Conservation (phyloP, 2,113 vertebrate genomes). For the Pleuronectes platessa region DNA sequence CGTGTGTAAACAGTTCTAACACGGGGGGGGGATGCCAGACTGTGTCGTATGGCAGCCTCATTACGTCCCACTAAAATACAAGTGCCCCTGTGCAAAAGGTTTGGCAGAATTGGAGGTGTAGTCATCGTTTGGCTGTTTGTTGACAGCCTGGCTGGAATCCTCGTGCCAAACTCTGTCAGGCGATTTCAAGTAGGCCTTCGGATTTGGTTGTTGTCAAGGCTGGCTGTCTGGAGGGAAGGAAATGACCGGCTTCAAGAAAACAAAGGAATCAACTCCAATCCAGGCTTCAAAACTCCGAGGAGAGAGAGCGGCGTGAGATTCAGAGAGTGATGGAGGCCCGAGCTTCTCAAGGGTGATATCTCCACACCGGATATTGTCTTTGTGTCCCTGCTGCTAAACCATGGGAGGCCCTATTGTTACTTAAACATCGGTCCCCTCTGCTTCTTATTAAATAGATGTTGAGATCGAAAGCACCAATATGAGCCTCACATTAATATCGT, state of each 20-base stretch:
- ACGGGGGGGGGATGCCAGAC: constrained; percentile 14
- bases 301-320: constrained; percentile 50
- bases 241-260: constrained; percentile 33
- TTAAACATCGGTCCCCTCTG: constrained; percentile 28
- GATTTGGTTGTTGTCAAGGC: constrained; percentile 54
- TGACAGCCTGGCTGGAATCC: constrained; percentile 47
- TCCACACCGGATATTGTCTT: constrained; percentile 80
- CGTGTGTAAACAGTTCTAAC: constrained; percentile 39
- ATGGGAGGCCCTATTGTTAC: constrained; percentile 53
- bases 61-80: constrained; percentile 56
- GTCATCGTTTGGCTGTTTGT: constrained; percentile 61
- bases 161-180: constrained; percentile 54
- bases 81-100: constrained; percentile 55
- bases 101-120: constrained; percentile 60
- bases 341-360: constrained; percentile 71
- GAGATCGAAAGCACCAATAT: constrained; percentile 63
- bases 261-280: constrained; percentile 34
- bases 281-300: constrained; percentile 44
- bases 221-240: constrained; percentile 47
- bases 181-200: constrained; percentile 53
- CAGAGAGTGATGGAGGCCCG: constrained; percentile 56
- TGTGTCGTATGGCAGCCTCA: constrained; percentile 42
- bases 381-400: constrained; percentile 43
- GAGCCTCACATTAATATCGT: constrained; percentile 51
- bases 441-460: constrained; percentile 78